Evolutionary conservation across 1,140 invertebrate species (phyloP).

Genomic region (Cheumatopsyche charites): DNA sequence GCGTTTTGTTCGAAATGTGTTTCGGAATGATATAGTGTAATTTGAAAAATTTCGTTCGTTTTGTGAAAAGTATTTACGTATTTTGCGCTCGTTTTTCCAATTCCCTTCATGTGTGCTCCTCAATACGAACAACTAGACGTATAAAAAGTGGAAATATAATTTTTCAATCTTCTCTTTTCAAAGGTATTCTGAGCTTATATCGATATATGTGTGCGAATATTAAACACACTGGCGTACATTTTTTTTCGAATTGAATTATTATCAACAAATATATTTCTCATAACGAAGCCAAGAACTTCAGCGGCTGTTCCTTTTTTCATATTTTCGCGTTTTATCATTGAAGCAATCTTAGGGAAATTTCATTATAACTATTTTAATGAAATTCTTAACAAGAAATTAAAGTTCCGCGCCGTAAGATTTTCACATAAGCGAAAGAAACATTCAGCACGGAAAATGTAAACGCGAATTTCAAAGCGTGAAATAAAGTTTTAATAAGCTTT

Average conservation of each 20-base stretch:
- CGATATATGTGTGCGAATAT: slow-evolving; percentile 27
- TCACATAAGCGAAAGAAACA: too few relatives aligned
- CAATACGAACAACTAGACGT: slow-evolving; percentile 21
- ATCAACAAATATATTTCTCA: too few relatives aligned
- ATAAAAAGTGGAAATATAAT: slow-evolving; percentile 45
- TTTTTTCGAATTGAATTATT: neutral
- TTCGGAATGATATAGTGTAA: neutral
- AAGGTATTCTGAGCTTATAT: slow-evolving; percentile 40
- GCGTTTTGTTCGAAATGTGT: neutral
- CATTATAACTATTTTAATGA: too few relatives aligned
- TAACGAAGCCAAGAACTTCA: too few relatives aligned
- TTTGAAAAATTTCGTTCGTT: neutral
- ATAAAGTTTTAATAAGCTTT: too few relatives aligned
- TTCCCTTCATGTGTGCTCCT: neutral
- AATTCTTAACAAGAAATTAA: too few relatives aligned
- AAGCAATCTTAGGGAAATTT: too few relatives aligned
- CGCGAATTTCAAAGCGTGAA: too few relatives aligned
- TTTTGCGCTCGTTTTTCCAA: neutral
- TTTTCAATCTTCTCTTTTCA: slow-evolving; percentile 45
- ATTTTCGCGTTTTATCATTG: too few relatives aligned
- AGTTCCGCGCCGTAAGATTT: too few relatives aligned
- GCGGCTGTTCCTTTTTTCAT: too few relatives aligned
- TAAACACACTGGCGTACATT: slow-evolving; percentile 26
- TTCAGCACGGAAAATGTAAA: too few relatives aligned
- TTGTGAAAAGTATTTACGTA: neutral